These are phyloP conservation scores for Cebuella pygmaea DNA, from an alignment of 2,797 vertebrate genomes.

Conservation along the genomic window DNA sequence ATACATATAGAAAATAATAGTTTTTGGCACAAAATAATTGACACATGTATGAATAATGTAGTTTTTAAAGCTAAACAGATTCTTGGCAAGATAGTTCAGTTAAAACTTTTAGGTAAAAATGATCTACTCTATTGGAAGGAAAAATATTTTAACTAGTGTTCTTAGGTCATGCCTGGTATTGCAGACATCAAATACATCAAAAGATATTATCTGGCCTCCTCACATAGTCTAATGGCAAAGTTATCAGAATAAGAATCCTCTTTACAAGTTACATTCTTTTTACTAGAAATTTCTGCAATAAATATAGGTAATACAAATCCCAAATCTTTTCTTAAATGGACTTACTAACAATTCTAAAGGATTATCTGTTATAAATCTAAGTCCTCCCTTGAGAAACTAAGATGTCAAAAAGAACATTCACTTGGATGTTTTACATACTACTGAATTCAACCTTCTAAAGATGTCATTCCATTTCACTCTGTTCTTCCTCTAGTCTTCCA, in stretches of 20 bases:
- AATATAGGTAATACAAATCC: not conserved
- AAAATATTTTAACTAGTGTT: conserved; percentile 11
- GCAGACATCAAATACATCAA: not conserved
- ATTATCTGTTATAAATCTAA: not conserved
- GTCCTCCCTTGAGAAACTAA: not conserved
- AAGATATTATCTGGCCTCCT: not conserved
- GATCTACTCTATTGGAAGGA: not conserved
- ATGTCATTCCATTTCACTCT: not conserved
- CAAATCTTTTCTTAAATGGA: not conserved
- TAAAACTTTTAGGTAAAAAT: conserved; percentile 23
- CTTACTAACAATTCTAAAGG: not conserved
- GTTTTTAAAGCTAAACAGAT: conserved; percentile 17
- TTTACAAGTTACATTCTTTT: not conserved
- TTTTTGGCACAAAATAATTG: conserved; percentile 35
- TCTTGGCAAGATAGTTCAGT: not conserved
- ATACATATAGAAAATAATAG: not conserved
- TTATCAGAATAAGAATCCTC: not conserved
- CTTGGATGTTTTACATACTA: not conserved
- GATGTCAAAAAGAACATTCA: not conserved
- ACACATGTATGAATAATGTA: not conserved
- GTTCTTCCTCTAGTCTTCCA: not conserved
- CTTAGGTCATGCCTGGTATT: not conserved
- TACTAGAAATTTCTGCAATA: not conserved
- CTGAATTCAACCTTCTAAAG: conserved; percentile 10
- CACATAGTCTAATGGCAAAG: not conserved